A percentile compares a stretch with the other conserved stretches of the same genome.
Conservation (phyloP, 2,113 vertebrate species). For the Chroicocephalus ridibundus region DNA sequence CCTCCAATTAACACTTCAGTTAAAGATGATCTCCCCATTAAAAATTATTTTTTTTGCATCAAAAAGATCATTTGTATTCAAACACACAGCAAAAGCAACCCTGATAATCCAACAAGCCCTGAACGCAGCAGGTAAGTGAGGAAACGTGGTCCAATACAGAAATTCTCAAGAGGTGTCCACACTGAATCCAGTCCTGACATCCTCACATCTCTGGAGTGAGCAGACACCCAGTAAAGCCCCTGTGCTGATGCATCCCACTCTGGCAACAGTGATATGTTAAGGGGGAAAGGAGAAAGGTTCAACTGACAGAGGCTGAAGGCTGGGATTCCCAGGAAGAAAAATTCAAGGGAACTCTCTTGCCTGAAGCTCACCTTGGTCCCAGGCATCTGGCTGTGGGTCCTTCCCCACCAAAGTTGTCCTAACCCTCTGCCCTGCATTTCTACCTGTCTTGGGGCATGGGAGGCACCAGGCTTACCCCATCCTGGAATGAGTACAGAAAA, state of each 20-base stretch:
- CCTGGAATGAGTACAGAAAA: neutral
- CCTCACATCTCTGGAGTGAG: neutral
- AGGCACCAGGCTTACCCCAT: neutral
- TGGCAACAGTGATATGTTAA: neutral
- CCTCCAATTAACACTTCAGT: neutral
- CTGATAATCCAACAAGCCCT: neutral
- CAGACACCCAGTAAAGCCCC: neutral
- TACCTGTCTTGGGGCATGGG: neutral
- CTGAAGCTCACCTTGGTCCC: neutral
- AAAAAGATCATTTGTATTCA: neutral
- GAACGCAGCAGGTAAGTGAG: neutral
- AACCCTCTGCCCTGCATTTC: neutral
- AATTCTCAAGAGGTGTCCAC: neutral
- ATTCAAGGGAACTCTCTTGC: neutral
- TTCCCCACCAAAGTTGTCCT: neutral
- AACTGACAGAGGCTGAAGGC: neutral
- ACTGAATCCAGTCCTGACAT: neutral
- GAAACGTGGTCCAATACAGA: neutral
- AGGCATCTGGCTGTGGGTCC: neutral
- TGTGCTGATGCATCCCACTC: accelerated
- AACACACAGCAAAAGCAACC: neutral
- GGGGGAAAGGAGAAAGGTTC: neutral
- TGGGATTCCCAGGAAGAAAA: neutral
- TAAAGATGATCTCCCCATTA: neutral
- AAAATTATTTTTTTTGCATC: neutral